Evolutionary conservation across 2,888 invertebrate genomes (phyloP).

Genomic region (Sympetrum striolatum): DNA sequence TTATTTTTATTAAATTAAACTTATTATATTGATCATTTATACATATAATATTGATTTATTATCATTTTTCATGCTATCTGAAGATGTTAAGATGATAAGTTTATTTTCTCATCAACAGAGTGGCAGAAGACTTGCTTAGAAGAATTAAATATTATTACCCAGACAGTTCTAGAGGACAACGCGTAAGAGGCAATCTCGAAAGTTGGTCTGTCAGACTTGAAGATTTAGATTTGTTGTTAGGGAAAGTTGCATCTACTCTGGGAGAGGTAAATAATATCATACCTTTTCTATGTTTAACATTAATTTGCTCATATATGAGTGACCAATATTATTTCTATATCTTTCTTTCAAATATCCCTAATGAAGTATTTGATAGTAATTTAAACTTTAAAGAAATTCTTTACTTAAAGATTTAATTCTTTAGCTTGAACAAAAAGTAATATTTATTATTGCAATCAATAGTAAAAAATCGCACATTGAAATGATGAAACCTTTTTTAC

Average conservation of each 20-base stretch:
- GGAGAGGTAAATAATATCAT: background rate
- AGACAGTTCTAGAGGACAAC: slow-evolving; percentile 48
- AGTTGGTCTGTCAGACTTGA: slow-evolving; percentile 46
- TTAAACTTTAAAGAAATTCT: no score
- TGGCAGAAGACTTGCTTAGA: slow-evolving; percentile 52
- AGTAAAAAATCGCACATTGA: no score
- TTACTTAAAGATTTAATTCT: no score
- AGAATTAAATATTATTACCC: slow-evolving; percentile 50
- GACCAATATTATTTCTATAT: no score
- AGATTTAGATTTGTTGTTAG: slow-evolving; percentile 46
- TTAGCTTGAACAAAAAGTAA: no score
- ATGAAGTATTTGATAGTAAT: background rate
- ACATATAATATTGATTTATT: background rate
- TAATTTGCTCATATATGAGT: no score
- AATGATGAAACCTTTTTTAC: no score
- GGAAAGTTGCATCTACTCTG: slow-evolving; percentile 17
- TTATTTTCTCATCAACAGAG: slow-evolving; percentile 48
- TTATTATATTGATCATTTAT: background rate
- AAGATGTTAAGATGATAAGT: background rate
- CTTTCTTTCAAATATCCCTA: no score
- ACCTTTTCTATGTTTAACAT: background rate
- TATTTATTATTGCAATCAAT: no score
- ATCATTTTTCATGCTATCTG: background rate
- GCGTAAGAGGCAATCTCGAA: slow-evolving; percentile 46
- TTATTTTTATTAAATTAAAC: no score